These are phyloP conservation scores for Neosilurus hyrtlii DNA, from an alignment of 2,797 vertebrate genomes.

Conservation along the genomic window DNA sequence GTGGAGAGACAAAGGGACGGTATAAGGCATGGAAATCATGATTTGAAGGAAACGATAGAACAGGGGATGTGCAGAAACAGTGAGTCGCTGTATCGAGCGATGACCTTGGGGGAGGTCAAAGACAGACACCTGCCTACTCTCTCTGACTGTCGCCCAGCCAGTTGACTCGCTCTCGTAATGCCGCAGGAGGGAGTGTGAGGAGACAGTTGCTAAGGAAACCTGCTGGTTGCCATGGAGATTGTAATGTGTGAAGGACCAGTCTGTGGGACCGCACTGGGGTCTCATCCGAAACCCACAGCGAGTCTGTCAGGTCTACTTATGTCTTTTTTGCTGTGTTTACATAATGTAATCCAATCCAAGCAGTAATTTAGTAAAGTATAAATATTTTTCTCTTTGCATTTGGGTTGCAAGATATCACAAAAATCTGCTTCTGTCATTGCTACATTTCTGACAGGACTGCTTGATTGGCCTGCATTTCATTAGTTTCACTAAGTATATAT, in stretches of 20 bases:
- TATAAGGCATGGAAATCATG: not conserved
- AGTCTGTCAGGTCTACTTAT: constrained; percentile 51
- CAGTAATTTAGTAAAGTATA: constrained; percentile 8
- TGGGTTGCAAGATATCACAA: constrained; percentile 10
- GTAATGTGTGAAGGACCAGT: constrained; percentile 82
- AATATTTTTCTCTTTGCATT: not conserved
- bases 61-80: constrained; percentile 37
- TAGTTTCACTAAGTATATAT: constrained; percentile 17
- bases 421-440: not conserved
- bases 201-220: constrained; percentile 80
- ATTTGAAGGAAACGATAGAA: constrained; percentile 22
- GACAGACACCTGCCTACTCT: constrained; percentile 76
- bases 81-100: constrained; percentile 55
- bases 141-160: constrained; percentile 78
- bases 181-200: constrained; percentile 77
- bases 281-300: constrained; percentile 63
- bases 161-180: constrained; percentile 71
- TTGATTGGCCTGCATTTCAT: constrained; percentile 29
- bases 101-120: constrained; percentile 82
- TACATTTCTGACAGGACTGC: not conserved
- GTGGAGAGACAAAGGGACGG: constrained; percentile 20
- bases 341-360: constrained; percentile 11
- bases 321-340: constrained; percentile 35
- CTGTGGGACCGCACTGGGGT: constrained; percentile 74
- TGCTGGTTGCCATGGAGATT: constrained; percentile 78